Conservation (phyloP, 2,888 invertebrate genomes). For the Coenonympha arcania region DNA sequence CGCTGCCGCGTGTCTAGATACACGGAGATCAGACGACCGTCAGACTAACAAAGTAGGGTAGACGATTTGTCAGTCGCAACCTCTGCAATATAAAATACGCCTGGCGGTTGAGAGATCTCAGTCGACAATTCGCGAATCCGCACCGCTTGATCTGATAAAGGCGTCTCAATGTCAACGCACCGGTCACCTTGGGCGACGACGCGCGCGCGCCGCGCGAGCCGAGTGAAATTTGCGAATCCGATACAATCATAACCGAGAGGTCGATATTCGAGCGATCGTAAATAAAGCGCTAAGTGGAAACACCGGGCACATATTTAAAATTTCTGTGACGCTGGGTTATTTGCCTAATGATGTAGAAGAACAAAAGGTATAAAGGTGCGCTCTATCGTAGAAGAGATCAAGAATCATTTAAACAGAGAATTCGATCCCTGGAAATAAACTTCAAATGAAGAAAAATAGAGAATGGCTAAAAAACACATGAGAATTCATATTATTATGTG, state of each 20-base stretch:
- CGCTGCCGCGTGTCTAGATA: no score
- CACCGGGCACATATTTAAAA: background rate
- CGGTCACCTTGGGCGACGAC: slow-evolving; percentile 62
- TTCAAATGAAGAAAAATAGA: no score
- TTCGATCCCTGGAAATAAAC: background rate
- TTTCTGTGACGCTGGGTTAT: background rate
- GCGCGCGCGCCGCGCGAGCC: slow-evolving; percentile 42
- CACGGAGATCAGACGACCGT: no score
- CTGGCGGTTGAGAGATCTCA: no score
- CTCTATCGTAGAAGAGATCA: no score
- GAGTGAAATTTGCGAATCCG: slow-evolving; percentile 57
- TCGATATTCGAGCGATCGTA: slow-evolving; percentile 23
- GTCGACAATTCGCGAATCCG: slow-evolving; percentile 44
- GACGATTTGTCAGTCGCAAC: no score
- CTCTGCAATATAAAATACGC: no score
- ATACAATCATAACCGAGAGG: slow-evolving; percentile 33
- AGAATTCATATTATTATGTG: no score
- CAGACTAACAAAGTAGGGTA: no score
- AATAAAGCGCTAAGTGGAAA: slow-evolving; percentile 16
- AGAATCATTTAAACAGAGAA: background rate
- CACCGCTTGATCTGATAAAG: slow-evolving; percentile 49
- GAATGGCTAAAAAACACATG: no score
- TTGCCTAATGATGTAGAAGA: background rate
- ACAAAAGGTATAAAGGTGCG: no score
- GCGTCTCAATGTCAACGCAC: slow-evolving; percentile 69